phyloP scores from a whole-genome alignment of 2,113 vertebrate species.

The Centrocercus urophasianus region DNA sequence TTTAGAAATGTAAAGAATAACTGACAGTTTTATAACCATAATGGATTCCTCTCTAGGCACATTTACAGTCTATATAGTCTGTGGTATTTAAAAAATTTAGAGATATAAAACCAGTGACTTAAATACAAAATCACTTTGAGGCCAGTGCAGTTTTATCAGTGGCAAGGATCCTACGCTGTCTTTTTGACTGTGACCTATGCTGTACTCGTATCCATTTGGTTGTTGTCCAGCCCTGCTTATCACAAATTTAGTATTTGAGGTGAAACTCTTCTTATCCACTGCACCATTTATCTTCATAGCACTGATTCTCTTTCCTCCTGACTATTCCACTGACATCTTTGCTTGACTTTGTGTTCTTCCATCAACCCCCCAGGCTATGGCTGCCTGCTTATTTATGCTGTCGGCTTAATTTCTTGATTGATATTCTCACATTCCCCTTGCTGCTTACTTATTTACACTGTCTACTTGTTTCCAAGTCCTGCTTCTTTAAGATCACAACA shows the following conservation, averaged over 20 bases:
- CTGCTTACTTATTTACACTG: constrained; percentile 70
- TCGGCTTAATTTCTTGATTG: constrained; percentile 74
- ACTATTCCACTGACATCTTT: constrained; percentile 50
- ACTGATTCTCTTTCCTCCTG: not conserved
- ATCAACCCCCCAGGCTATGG: constrained; percentile 56
- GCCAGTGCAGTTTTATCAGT: constrained; percentile 10
- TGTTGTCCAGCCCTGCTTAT: constrained; percentile 6
- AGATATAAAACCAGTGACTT: constrained; percentile 29
- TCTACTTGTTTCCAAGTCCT: constrained; percentile 57
- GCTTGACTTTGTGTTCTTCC: constrained; percentile 45
- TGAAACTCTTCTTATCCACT: not conserved
- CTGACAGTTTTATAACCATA: constrained; percentile 59
- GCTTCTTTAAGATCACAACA: constrained; percentile 55
- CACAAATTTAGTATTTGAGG: constrained; percentile 3
- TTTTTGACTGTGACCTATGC: not conserved
- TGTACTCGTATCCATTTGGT: constrained; percentile 40
- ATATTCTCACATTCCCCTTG: constrained; percentile 70
- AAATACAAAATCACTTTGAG: constrained; percentile 13
- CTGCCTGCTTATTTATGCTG: constrained; percentile 74
- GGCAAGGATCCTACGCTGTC: not conserved
- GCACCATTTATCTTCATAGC: constrained; percentile 41
- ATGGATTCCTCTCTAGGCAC: constrained; percentile 47
- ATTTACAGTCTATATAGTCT: constrained; percentile 24
- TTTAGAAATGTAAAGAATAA: constrained; percentile 67
- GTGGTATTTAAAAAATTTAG: not conserved